Evolutionary conservation across 2,113 vertebrate genomes (phyloP).

Genomic region (Pseudolaguvia tuberculata): DNA sequence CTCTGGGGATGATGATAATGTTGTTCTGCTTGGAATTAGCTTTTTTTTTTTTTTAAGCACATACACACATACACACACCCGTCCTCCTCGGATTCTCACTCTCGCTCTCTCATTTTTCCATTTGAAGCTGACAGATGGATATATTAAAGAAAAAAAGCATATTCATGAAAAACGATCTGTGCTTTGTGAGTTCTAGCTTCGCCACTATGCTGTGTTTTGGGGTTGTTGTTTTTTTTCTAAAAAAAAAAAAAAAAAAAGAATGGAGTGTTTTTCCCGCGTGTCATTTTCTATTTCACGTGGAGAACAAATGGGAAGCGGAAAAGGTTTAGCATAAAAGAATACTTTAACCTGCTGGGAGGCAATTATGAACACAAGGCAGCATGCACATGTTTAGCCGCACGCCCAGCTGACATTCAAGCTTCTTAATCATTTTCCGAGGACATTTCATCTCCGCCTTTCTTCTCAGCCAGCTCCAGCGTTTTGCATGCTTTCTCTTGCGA

Average conservation of each 20-base stretch:
- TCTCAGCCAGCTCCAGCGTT: slow-evolving; percentile 16
- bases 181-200: slow-evolving; percentile 42
- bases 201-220: slow-evolving; percentile 40
- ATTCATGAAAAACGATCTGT: slow-evolving; percentile 53
- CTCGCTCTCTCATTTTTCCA: slow-evolving; percentile 37
- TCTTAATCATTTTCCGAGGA: slow-evolving; percentile 53
- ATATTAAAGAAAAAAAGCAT: slow-evolving; percentile 49
- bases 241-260: slow-evolving; percentile 3
- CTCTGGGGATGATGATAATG: slow-evolving; percentile 23
- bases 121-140: slow-evolving; percentile 55
- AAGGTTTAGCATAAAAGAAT: slow-evolving; percentile 60
- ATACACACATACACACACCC: slow-evolving; percentile 15
- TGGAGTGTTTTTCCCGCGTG: slow-evolving; percentile 34
- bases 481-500: slow-evolving; percentile 7
- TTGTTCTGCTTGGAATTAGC: slow-evolving; percentile 29
- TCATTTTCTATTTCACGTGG: slow-evolving; percentile 54
- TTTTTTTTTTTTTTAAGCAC: slow-evolving; percentile 16
- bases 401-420: slow-evolving; percentile 61
- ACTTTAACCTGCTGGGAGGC: slow-evolving; percentile 65
- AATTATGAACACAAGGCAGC: slow-evolving; percentile 55
- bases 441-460: slow-evolving; percentile 51
- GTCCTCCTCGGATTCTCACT: slow-evolving; percentile 10
- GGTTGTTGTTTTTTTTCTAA: background rate
- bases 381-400: slow-evolving; percentile 53
- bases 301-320: slow-evolving; percentile 57